Evolutionary conservation across 2,797 vertebrate genomes (phyloP).

Genomic region (Champsocephalus esox): DNA sequence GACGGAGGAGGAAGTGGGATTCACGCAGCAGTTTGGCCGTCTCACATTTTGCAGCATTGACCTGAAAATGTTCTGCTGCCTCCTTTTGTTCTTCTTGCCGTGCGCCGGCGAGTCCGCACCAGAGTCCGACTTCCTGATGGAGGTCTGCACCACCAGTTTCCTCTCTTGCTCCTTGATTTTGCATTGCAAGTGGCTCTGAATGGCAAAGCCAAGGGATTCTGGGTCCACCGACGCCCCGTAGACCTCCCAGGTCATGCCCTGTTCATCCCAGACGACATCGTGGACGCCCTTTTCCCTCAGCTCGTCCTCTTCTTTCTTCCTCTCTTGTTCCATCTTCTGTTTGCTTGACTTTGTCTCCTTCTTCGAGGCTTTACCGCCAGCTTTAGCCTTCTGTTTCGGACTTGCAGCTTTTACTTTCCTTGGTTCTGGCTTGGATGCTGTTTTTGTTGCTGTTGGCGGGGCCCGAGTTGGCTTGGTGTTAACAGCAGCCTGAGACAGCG

Average conservation of each 20-base stretch:
- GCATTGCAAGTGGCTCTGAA: slow-evolving; percentile 97
- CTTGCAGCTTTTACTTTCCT: slow-evolving; percentile 48
- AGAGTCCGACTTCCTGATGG: slow-evolving; percentile 90
- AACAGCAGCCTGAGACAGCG: slow-evolving; percentile 48
- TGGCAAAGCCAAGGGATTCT: slow-evolving; percentile 95
- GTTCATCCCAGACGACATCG: slow-evolving; percentile 97
- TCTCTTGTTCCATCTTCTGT: slow-evolving; percentile 61
- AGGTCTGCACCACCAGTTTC: slow-evolving; percentile 86
- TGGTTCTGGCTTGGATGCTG: slow-evolving; percentile 35
- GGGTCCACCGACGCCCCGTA: slow-evolving; percentile 96
- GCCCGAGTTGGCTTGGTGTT: slow-evolving; percentile 47
- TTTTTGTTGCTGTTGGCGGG: slow-evolving; percentile 38
- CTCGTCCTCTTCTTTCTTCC: slow-evolving; percentile 73
- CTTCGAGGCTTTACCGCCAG: slow-evolving; percentile 28
- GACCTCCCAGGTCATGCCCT: slow-evolving; percentile 99
- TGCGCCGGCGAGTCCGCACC: slow-evolving; percentile 75
- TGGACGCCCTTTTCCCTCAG: slow-evolving; percentile 84
- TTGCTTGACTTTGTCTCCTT: slow-evolving; percentile 53
- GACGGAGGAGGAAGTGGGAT: slow-evolving; percentile 91
- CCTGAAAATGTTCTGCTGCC: slow-evolving; percentile 92
- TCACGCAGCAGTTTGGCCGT: slow-evolving; percentile 93
- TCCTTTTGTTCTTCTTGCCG: slow-evolving; percentile 90
- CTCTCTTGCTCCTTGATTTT: slow-evolving; percentile 97
- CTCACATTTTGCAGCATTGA: slow-evolving; percentile 96
- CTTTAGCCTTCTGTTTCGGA: slow-evolving; percentile 35